Conservation (phyloP, 1,140 invertebrate genomes). For the Oedothorax gibbosus region DNA sequence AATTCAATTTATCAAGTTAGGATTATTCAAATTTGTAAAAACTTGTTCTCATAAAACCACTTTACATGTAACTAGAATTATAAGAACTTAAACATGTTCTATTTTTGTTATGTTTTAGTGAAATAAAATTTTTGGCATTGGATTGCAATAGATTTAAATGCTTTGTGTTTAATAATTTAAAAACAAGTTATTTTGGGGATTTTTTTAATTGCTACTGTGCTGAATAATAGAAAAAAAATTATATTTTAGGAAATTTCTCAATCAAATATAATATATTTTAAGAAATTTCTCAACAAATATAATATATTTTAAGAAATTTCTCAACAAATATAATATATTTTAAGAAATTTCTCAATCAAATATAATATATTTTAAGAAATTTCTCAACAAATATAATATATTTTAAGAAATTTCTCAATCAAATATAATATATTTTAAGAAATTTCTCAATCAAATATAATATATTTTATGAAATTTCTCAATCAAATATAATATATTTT, state of each 20-base stretch:
- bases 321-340: slow-evolving; percentile 75
- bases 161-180: too few relatives aligned
- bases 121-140: too few relatives aligned
- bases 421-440: slow-evolving; percentile 74
- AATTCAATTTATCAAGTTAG: too few relatives aligned
- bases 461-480: slow-evolving; percentile 76
- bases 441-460: slow-evolving; percentile 83
- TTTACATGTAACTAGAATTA: too few relatives aligned
- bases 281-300: slow-evolving; percentile 84
- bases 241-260: slow-evolving; percentile 77
- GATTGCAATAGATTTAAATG: too few relatives aligned
- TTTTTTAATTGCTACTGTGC: too few relatives aligned
- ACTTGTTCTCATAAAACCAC: too few relatives aligned
- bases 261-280: slow-evolving; percentile 74
- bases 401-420: slow-evolving; percentile 80
- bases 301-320: slow-evolving; percentile 75
- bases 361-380: slow-evolving; percentile 76
- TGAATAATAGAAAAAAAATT: neutral
- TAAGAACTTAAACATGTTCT: too few relatives aligned
- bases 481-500: slow-evolving; percentile 75
- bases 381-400: slow-evolving; percentile 78
- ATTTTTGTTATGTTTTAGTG: too few relatives aligned
- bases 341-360: slow-evolving; percentile 81
- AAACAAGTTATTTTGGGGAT: too few relatives aligned
- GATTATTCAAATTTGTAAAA: too few relatives aligned